Percentiles rank a stretch among this genome's conserved stretches.
These are phyloP conservation scores for Platorchestia sp. DNA, from an alignment of 1,140 invertebrate species.

Conservation along the genomic window DNA sequence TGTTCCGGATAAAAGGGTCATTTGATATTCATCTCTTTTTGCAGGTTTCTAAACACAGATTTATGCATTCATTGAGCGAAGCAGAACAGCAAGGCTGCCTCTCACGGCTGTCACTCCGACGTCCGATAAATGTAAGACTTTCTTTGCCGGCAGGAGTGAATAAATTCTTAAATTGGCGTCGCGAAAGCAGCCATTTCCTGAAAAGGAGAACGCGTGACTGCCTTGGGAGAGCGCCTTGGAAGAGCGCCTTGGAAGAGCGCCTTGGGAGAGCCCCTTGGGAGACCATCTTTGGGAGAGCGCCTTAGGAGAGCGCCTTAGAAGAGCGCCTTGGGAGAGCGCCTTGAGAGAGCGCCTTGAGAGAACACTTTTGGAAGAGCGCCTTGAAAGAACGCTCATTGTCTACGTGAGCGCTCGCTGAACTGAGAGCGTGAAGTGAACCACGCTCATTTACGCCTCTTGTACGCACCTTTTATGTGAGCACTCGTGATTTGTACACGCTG, in stretches of 20 bases:
- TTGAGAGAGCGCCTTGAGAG: background rate
- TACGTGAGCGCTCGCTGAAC: background rate
- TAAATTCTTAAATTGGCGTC: background rate
- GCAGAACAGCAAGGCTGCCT: background rate
- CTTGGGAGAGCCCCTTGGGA: background rate
- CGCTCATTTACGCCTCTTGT: too few species aligned
- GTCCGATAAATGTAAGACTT: constrained; percentile 10
- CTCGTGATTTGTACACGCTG: too few species aligned
- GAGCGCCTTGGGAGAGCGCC: background rate
- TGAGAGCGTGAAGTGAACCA: too few species aligned
- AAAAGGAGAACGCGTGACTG: background rate
- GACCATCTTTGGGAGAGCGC: background rate
- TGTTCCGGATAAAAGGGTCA: constrained; percentile 45
- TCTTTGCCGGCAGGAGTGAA: constrained; percentile 12
- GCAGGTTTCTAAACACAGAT: constrained; percentile 25
- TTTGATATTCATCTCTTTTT: constrained; percentile 46
- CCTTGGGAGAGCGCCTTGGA: background rate
- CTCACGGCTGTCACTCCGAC: background rate
- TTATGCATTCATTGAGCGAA: constrained; percentile 37
- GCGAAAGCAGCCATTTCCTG: background rate
- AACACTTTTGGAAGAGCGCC: background rate
- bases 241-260: background rate
- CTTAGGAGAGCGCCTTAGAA: background rate
- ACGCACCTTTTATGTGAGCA: too few species aligned
- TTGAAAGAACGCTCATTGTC: background rate